A percentile compares a stretch with the other conserved stretches of the same genome.
Conservation (phyloP, 2,113 vertebrate species). For the Strix uralensis region DNA sequence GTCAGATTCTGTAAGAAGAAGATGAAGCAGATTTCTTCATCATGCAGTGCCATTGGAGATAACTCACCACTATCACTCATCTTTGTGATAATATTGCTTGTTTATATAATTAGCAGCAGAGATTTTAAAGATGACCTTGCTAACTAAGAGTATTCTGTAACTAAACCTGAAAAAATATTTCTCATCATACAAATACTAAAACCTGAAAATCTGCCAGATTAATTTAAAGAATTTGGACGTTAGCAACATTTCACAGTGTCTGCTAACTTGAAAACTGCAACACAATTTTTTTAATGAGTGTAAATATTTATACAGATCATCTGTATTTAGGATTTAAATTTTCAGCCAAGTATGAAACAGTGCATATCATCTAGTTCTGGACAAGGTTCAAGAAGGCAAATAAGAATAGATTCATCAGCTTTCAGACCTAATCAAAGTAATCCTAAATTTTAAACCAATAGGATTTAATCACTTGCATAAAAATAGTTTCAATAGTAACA, state of each 20-base stretch:
- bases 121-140: neutral
- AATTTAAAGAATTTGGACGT: neutral
- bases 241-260: neutral
- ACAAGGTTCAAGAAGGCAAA: neutral
- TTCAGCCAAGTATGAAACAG: neutral
- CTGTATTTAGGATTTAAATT: neutral
- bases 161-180: neutral
- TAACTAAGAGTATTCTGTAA: neutral
- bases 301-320: neutral
- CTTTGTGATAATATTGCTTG: neutral
- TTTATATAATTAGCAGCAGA: neutral
- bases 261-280: neutral
- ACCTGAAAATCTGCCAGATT: neutral
- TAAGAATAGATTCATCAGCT: constrained; percentile 1
- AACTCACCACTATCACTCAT: neutral
- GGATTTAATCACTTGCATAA: constrained; percentile 5
- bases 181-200: neutral
- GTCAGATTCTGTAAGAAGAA: neutral
- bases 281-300: neutral
- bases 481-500: neutral
- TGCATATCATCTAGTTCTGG: neutral
- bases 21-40: neutral
- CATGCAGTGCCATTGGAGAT: neutral
- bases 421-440: constrained; percentile 4
- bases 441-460: neutral